A percentile compares a stretch with the other conserved stretches of the same genome.
Conservation (phyloP, 2,113 vertebrate species). For the Ascaphus truei region DNA sequence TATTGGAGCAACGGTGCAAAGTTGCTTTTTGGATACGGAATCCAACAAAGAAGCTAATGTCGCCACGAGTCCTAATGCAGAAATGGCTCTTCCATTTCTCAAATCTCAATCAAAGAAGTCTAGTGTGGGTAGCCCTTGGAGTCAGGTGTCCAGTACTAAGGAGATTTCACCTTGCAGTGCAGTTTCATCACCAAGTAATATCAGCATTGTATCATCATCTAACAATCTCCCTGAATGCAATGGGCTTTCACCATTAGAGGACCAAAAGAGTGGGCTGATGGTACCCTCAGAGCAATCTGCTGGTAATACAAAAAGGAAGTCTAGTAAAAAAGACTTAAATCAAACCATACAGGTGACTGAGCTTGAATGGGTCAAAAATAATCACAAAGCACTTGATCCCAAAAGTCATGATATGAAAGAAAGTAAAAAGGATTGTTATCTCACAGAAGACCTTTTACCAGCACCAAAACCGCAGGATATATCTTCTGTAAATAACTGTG, state of each 20-base stretch:
- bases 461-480: conserved; percentile 57
- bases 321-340: conserved; percentile 81
- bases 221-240: conserved; percentile 53
- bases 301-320: conserved; percentile 83
- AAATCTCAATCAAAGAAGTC: conserved; percentile 76
- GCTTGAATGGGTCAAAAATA: conserved; percentile 76
- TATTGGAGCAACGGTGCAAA: conserved; percentile 65
- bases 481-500: conserved; percentile 57
- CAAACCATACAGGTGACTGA: conserved; percentile 69
- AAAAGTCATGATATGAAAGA: conserved; percentile 67
- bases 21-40: conserved; percentile 73
- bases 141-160: conserved; percentile 51
- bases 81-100: conserved; percentile 67
- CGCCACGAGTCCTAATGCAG: conserved; percentile 66
- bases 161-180: conserved; percentile 44
- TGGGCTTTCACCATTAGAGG: conserved; percentile 58
- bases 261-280: conserved; percentile 73
- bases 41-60: conserved; percentile 71
- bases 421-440: conserved; percentile 75
- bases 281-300: conserved; percentile 75
- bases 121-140: conserved; percentile 57
- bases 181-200: conserved; percentile 47
- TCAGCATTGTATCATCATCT: conserved; percentile 39
- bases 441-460: conserved; percentile 49
- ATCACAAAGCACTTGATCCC: conserved; percentile 75